phyloP scores from a whole-genome alignment of 2,888 invertebrate species.

The Hemaris fuciformis region DNA sequence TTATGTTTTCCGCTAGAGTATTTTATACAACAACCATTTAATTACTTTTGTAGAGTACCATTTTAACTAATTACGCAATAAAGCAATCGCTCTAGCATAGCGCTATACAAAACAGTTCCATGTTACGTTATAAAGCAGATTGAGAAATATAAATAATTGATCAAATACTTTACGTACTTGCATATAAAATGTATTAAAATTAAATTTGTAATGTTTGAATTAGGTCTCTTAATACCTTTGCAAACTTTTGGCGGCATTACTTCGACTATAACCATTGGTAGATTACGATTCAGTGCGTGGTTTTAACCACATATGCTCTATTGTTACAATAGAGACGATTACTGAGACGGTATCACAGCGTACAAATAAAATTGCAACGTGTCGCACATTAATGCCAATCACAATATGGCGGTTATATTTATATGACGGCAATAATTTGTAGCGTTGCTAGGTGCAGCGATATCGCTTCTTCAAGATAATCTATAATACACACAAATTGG shows the following conservation, averaged over 20 bases:
- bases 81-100: not conserved
- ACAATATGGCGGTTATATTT: not conserved
- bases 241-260: not conserved
- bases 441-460: not conserved
- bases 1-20: constrained; percentile 33
- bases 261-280: too few relatives aligned
- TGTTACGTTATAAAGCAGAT: not conserved
- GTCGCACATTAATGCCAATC: not conserved
- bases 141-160: not conserved
- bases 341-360: not conserved
- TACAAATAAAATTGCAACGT: constrained; percentile 3
- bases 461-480: not conserved
- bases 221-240: not conserved
- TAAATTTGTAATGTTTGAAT: not conserved
- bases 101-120: not conserved
- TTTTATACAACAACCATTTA: constrained; percentile 34
- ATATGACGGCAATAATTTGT: not conserved
- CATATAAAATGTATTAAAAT: not conserved
- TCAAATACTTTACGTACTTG: not conserved
- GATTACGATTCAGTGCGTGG: not conserved
- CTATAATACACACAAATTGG: too few relatives aligned
- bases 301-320: not conserved
- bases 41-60: constrained; percentile 23
- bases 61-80: constrained; percentile 19
- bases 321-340: not conserved